Evolutionary conservation across 2,113 vertebrate species (phyloP).

Genomic region (Bufo gargarizans): DNA sequence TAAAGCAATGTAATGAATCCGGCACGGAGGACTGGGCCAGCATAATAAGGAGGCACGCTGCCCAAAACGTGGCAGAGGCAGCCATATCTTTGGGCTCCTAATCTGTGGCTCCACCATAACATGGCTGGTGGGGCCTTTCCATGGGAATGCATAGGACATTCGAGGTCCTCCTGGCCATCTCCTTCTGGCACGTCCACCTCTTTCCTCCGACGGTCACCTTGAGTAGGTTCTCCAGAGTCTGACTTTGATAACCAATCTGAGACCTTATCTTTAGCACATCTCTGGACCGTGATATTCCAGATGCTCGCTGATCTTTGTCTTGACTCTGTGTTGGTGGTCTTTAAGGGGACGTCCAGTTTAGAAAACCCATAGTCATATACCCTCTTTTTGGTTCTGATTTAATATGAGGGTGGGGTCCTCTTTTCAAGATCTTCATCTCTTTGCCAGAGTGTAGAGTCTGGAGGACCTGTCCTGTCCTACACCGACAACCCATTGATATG

Average conservation of each 20-base stretch:
- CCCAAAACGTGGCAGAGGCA: not conserved
- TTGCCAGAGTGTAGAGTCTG: too few species aligned
- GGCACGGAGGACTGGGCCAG: not conserved
- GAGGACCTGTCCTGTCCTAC: too few species aligned
- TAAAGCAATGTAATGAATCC: conserved; percentile 12
- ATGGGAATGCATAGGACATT: not conserved
- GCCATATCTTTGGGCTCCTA: not conserved
- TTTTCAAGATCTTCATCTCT: too few species aligned
- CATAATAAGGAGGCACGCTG: not conserved
- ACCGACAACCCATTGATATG: too few species aligned
- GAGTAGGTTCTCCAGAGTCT: not conserved
- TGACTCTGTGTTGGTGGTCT: too few species aligned
- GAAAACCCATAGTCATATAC: too few species aligned
- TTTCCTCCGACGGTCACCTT: not conserved
- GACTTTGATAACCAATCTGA: not conserved
- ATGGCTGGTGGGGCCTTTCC: too few species aligned
- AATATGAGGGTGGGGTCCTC: too few species aligned
- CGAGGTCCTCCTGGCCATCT: not conserved
- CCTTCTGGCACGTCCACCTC: not conserved
- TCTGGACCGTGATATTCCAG: not conserved
- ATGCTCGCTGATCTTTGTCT: too few species aligned
- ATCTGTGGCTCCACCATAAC: not conserved
- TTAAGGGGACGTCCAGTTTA: too few species aligned
- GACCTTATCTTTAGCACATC: not conserved
- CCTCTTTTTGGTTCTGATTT: too few species aligned